Evolutionary conservation across 2,888 invertebrate genomes (phyloP).

Genomic region (Timema podura): DNA sequence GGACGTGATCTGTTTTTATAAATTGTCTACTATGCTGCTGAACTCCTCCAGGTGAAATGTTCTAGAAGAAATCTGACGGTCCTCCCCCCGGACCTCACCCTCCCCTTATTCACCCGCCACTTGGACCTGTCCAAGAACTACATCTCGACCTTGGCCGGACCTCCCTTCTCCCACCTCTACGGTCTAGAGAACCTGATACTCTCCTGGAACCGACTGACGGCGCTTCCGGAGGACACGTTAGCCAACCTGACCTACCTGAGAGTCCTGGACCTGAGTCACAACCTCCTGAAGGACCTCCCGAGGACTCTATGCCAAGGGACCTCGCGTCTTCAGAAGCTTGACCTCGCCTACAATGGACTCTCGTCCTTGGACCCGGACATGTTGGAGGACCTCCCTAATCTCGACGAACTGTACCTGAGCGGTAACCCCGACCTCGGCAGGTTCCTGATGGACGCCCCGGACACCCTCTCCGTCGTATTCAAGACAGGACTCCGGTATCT

Average conservation of each 20-base stretch:
- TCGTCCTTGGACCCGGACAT: neutral
- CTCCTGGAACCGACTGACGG: conserved; percentile 13
- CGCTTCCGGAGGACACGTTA: conserved; percentile 9
- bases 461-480: neutral
- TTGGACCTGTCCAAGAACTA: conserved; percentile 19
- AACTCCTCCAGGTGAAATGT: no score
- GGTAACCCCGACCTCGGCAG: conserved; percentile 16
- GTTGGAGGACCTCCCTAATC: neutral
- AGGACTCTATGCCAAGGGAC: neutral
- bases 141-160: neutral
- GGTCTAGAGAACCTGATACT: conserved; percentile 17
- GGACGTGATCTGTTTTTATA: no score
- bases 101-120: neutral
- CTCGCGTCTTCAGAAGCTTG: conserved; percentile 4
- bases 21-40: no score
- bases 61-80: no score
- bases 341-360: conserved; percentile 8
- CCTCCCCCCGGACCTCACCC: neutral
- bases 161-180: conserved; percentile 13
- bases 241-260: conserved; percentile 16
- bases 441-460: neutral
- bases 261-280: conserved; percentile 18
- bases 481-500: neutral
- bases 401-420: conserved; percentile 12
- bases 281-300: conserved; percentile 8